phyloP scores from a whole-genome alignment of 2,113 vertebrate species.

The Morone saxatilis region DNA sequence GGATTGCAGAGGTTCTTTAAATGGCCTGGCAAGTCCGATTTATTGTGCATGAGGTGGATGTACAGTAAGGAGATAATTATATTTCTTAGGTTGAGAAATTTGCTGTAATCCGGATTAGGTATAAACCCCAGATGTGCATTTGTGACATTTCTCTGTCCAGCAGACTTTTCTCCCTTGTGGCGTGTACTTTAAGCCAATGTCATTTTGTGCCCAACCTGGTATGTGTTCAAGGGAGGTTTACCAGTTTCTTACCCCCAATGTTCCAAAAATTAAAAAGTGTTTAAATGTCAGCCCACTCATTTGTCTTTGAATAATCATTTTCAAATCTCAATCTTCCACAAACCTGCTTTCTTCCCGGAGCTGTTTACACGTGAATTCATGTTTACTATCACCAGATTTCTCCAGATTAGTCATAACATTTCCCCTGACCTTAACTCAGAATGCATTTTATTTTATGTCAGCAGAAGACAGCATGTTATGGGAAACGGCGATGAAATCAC shows the following conservation, averaged over 20 bases:
- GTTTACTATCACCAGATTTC: slow-evolving; percentile 13
- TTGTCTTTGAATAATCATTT: slow-evolving; percentile 18
- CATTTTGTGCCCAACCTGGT: background rate
- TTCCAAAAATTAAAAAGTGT: background rate
- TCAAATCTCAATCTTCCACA: background rate
- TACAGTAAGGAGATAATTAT: background rate
- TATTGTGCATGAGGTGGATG: background rate
- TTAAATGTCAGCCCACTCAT: background rate
- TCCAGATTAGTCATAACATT: slow-evolving; percentile 40
- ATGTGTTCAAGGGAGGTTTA: background rate
- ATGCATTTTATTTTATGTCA: slow-evolving; percentile 43
- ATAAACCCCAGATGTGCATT: background rate
- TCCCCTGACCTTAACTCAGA: slow-evolving; percentile 34
- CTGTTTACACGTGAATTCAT: background rate
- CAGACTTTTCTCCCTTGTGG: background rate
- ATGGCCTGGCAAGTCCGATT: background rate
- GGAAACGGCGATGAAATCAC: slow-evolving; percentile 63
- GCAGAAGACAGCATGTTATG: slow-evolving; percentile 46
- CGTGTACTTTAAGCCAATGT: background rate
- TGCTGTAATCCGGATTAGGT: background rate
- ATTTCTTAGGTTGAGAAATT: background rate
- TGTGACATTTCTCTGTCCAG: background rate
- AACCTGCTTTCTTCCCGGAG: slow-evolving; percentile 13
- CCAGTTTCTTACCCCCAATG: background rate
- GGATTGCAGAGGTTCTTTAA: slow-evolving; percentile 37